phyloP scores from a whole-genome alignment of 64 coral and sea anemone species.

The Pocillopora damicornis region DNA sequence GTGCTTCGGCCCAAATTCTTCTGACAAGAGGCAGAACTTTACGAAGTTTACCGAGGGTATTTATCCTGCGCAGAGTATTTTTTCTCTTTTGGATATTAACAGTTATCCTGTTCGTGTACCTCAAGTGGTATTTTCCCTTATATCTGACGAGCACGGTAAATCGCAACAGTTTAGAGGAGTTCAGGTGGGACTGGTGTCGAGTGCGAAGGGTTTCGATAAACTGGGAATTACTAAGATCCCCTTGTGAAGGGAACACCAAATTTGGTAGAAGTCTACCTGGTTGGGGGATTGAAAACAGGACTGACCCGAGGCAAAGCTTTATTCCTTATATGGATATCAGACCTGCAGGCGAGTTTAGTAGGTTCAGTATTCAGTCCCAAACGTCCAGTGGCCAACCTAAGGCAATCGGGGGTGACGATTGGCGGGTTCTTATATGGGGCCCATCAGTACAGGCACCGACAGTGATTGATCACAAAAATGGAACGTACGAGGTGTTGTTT shows the following conservation, averaged over 20 bases:
- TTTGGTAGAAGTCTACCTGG: conserved; percentile 2
- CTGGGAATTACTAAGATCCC: conserved; percentile 35
- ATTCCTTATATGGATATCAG: conserved; percentile 64
- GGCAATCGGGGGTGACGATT: conserved; percentile 58
- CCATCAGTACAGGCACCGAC: conserved; percentile 61
- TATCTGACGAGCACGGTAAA: conserved; percentile 64
- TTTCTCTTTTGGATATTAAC: conserved; percentile 64
- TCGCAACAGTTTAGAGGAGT: conserved; percentile 62
- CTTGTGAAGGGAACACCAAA: conserved; percentile 40
- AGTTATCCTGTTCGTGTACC: conserved; percentile 57
- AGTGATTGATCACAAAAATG: conserved; percentile 72
- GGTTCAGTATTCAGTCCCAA: conserved; percentile 80
- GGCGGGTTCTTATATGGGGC: conserved; percentile 59
- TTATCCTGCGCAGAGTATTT: conserved; percentile 66
- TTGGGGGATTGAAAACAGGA: conserved; percentile 46
- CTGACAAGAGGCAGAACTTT: conserved; percentile 45
- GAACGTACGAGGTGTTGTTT: conserved; percentile 74
- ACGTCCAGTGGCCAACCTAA: conserved; percentile 40
- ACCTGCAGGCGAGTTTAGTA: conserved; percentile 68
- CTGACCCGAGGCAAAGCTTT: conserved; percentile 61
- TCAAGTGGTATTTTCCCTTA: conserved; percentile 73
- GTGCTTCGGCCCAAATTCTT: conserved; percentile 35
- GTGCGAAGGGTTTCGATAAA: conserved; percentile 37
- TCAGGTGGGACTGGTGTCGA: conserved; percentile 68
- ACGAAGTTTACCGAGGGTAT: conserved; percentile 61